Conservation (phyloP, 2,797 vertebrate species). For the Aythya fuligula region DNA sequence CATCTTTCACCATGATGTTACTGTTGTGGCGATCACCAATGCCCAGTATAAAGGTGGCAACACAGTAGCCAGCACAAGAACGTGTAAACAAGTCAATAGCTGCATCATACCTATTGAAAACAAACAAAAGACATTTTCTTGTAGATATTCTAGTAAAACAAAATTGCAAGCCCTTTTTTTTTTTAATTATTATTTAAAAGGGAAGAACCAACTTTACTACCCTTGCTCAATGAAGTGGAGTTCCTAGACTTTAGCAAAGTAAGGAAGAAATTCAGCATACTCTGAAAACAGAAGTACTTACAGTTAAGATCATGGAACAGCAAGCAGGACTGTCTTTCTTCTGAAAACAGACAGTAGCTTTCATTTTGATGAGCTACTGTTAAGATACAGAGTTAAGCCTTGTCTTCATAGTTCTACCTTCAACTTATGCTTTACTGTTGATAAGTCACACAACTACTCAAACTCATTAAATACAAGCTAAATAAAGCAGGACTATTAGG, state of each 20-base stretch:
- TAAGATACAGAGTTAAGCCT: not conserved
- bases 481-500: not conserved
- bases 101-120: slow-evolving; percentile 81
- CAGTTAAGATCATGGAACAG: not conserved
- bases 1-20: slow-evolving; percentile 89
- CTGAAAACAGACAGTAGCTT: not conserved
- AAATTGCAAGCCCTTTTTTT: not conserved
- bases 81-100: slow-evolving; percentile 87
- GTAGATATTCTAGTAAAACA: not conserved
- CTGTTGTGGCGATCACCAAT: slow-evolving; percentile 88
- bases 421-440: not conserved
- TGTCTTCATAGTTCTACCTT: not conserved
- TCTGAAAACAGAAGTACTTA: not conserved
- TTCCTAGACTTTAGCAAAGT: not conserved
- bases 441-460: not conserved
- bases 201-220: not conserved
- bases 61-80: slow-evolving; percentile 87
- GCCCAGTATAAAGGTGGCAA: slow-evolving; percentile 86
- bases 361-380: not conserved
- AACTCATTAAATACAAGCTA: not conserved
- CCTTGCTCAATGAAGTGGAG: not conserved
- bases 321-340: not conserved
- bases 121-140: not conserved
- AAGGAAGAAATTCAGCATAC: not conserved
- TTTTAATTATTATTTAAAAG: not conserved